Conservation (phyloP, 2,113 vertebrate species). For the Tragulus kanchil region DNA sequence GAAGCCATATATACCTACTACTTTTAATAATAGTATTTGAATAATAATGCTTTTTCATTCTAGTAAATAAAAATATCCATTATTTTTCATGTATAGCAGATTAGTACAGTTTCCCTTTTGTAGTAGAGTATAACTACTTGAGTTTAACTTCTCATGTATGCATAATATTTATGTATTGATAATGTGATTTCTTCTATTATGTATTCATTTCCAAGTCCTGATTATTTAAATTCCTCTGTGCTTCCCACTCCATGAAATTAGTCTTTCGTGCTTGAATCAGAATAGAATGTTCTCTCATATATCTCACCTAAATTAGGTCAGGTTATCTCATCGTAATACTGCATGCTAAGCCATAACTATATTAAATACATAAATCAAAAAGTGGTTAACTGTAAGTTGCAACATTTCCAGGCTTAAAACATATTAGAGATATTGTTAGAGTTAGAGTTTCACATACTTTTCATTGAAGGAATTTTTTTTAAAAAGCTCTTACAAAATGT, state of each 20-base stretch:
- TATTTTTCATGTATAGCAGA: not conserved
- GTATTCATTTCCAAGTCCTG: constrained; percentile 20
- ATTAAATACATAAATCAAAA: constrained; percentile 77
- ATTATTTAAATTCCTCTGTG: constrained; percentile 34
- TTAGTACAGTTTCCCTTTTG: not conserved
- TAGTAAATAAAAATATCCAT: not conserved
- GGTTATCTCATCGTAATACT: constrained; percentile 34
- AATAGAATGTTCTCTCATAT: constrained; percentile 8
- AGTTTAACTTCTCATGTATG: not conserved
- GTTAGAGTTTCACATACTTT: not conserved
- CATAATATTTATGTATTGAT: constrained; percentile 37
- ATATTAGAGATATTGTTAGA: not conserved
- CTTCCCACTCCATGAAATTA: constrained; percentile 47
- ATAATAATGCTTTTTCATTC: constrained; percentile 23
- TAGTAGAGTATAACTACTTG: not conserved
- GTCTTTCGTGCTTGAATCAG: constrained; percentile 31
- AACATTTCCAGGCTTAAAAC: constrained; percentile 47
- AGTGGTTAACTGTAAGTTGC: constrained; percentile 59
- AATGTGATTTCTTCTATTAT: not conserved
- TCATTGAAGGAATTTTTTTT: not conserved
- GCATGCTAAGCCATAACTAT: constrained; percentile 56
- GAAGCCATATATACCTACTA: not conserved
- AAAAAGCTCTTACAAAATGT: not conserved
- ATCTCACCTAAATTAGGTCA: constrained; percentile 38
- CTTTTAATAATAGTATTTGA: not conserved